Conservation (phyloP, 2,888 invertebrate species). For the Scelioninae gen. 2 region DNA sequence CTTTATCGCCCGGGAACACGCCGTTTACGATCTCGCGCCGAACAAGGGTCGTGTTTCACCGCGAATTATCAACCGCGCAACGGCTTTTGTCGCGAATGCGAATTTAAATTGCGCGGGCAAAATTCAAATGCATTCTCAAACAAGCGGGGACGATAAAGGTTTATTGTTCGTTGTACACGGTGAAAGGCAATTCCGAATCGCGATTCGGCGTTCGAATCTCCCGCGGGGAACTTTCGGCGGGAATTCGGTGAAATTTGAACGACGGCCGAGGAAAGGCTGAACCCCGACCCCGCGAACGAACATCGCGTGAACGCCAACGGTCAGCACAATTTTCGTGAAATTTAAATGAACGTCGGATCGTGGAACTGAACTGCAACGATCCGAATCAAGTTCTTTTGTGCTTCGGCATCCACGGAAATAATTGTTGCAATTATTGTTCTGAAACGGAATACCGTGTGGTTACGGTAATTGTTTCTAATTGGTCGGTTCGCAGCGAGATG, state of each 20-base stretch:
- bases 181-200: too few relatives aligned
- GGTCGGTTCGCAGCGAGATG: constrained; percentile 17
- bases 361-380: constrained; percentile 15
- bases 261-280: too few relatives aligned
- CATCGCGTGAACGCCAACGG: constrained; percentile 22
- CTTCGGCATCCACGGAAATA: constrained; percentile 33
- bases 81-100: not conserved
- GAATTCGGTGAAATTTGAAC: too few relatives aligned
- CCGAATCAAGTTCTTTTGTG: constrained; percentile 37
- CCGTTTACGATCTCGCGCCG: too few relatives aligned
- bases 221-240: too few relatives aligned
- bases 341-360: constrained; percentile 28
- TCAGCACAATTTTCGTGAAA: constrained; percentile 37
- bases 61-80: too few relatives aligned
- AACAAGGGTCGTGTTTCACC: too few relatives aligned
- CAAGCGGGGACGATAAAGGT: too few relatives aligned
- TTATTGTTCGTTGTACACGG: too few relatives aligned
- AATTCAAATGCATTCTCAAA: too few relatives aligned
- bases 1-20: too few relatives aligned
- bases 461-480: constrained; percentile 52
- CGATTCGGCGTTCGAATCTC: too few relatives aligned
- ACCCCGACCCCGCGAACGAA: constrained; percentile 9
- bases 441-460: constrained; percentile 25
- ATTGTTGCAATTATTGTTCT: constrained; percentile 42
- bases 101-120: constrained; percentile 10